Evolutionary conservation across 92 coral and sea anemone genomes (phyloP).

Genomic region (Parazoanthus atlanticus): DNA sequence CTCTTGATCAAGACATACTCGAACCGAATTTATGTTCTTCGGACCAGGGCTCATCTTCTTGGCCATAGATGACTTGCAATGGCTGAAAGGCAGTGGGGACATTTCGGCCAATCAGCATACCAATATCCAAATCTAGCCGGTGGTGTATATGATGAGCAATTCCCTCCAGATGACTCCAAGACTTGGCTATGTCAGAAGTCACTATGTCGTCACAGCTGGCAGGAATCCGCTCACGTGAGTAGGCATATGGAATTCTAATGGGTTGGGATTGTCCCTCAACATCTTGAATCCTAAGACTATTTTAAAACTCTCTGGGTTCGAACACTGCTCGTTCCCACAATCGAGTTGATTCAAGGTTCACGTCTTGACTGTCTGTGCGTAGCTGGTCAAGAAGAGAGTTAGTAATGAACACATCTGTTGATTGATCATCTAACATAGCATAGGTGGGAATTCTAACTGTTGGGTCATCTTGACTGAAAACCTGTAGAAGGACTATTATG

Average conservation of each 20-base stretch:
- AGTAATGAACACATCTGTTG: slow-evolving; percentile 46
- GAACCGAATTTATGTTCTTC: no score
- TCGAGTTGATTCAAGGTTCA: no score
- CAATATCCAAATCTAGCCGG: not conserved
- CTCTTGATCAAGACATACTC: no score
- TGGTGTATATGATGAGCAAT: no score
- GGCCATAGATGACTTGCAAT: no score
- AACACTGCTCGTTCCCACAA: no score
- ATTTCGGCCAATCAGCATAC: not conserved
- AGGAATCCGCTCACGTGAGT: not conserved
- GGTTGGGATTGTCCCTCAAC: slow-evolving; percentile 41
- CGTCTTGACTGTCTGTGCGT: no score
- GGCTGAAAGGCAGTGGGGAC: not conserved
- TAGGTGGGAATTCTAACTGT: slow-evolving; percentile 36
- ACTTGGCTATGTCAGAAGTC: not conserved
- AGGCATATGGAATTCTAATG: not conserved
- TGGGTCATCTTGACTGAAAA: slow-evolving; percentile 53
- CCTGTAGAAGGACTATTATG: slow-evolving; percentile 66
- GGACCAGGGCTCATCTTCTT: no score
- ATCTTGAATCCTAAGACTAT: slow-evolving; percentile 37
- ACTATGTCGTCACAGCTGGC: not conserved
- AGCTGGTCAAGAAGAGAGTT: not conserved
- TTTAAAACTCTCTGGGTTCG: not conserved
- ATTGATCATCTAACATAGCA: slow-evolving; percentile 37
- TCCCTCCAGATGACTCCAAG: no score